Evolutionary conservation across 1,140 invertebrate genomes (phyloP), one percentile per base, ranked within the genome.

Genomic region (Drosophila nasuta): DNA sequence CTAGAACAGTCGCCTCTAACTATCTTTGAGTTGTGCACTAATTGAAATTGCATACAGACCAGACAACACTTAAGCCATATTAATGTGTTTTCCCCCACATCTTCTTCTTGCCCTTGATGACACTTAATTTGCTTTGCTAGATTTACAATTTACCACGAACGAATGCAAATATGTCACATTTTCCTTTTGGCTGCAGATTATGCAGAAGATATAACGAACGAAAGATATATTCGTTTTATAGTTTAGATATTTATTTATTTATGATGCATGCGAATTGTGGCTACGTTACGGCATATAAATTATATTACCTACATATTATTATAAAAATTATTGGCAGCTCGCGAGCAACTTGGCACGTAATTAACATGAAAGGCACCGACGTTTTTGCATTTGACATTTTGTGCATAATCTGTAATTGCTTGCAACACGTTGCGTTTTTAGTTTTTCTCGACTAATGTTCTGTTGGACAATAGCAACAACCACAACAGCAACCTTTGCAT

Each of bases 311-410:
- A 57, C 68, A 65, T 78, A 57, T 72, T 54, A 49, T 51, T 62
- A 76, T 59, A 79, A 82, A 79, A 65, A 76, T 59, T 82, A 82
- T 82, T 76, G 81, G 77, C 81, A 85, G 81, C 63, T 73, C 33
- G 41, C 17, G 30, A 38, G 52, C 69, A 64, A 13, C 15, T 63
- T 57, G 52, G 15, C 43, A 41, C 59, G 70, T 78, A 82, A 87
- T 87, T 87, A 74, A 82, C 82, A 87, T 82, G 70, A 87, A 87
- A 87, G 68, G 66, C 58, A 72, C 82, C 82, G 79, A 75, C 73
- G 54, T 54, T 64, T 4, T 72, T 60, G 58, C 66, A 35, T 75
- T 75, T 52, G 51, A 35, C 25, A 75, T 68, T 54, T 69, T 64
- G 67, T 46, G 51, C 41, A 3, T 41, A 41, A 58, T 58, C 20